These are phyloP conservation scores for Xylota segnis DNA, from an alignment of 2,888 invertebrate species.

Conservation along the genomic window DNA sequence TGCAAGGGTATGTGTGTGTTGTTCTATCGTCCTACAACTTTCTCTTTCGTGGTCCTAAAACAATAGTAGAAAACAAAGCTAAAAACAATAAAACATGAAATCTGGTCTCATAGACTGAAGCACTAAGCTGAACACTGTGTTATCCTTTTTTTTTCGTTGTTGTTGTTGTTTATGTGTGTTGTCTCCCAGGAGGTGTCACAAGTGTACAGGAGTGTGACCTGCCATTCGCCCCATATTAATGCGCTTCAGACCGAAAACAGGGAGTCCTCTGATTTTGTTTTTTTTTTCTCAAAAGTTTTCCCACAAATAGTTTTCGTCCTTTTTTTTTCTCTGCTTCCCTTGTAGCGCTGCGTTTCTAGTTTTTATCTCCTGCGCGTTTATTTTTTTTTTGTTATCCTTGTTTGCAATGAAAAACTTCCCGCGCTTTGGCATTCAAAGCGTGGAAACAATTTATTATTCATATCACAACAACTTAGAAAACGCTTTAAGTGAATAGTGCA, in stretches of 20 bases:
- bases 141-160: slow-evolving; percentile 20
- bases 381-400: slow-evolving; percentile 17
- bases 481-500: slow-evolving; percentile 60
- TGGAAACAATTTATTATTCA: slow-evolving; percentile 82
- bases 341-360: slow-evolving; percentile 59
- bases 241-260: slow-evolving; percentile 37
- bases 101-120: slow-evolving; percentile 43
- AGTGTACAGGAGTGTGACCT: slow-evolving; percentile 41
- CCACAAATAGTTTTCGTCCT: slow-evolving; percentile 33
- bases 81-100: slow-evolving; percentile 55
- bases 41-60: slow-evolving; percentile 17
- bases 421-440: slow-evolving; percentile 61
- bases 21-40: not conserved
- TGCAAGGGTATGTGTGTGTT: too few relatives aligned
- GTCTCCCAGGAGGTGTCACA: slow-evolving; percentile 26
- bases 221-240: slow-evolving; percentile 34
- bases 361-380: slow-evolving; percentile 26
- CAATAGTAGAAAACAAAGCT: slow-evolving; percentile 26
- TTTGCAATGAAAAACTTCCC: slow-evolving; percentile 14
- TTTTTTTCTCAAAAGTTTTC: slow-evolving; percentile 15
- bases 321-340: slow-evolving; percentile 18
- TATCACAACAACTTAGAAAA: slow-evolving; percentile 79
- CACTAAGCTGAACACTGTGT: slow-evolving; percentile 9
- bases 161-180: not conserved
- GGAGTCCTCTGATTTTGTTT: slow-evolving; percentile 24